Conservation (phyloP, 2,797 vertebrate species). For the Selene dorsalis region DNA sequence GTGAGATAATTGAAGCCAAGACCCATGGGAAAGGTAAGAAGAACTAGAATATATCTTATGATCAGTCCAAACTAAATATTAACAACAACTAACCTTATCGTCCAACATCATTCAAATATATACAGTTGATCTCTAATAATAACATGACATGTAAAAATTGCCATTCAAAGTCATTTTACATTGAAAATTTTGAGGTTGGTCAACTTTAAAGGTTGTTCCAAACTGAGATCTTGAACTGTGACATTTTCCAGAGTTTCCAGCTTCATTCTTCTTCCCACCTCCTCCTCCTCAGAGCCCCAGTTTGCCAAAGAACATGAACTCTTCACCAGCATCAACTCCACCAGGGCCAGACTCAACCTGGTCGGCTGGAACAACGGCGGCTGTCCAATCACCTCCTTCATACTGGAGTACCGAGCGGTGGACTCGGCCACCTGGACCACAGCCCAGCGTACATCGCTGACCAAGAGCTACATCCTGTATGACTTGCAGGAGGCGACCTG, state of each 20-base stretch:
- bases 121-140: no score
- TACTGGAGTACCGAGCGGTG: conserved; percentile 94
- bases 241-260: neutral
- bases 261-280: neutral
- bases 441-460: conserved; percentile 93
- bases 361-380: conserved; percentile 98
- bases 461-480: conserved; percentile 95
- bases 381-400: conserved; percentile 97
- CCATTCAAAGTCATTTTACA: neutral
- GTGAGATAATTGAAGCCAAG: conserved; percentile 99
- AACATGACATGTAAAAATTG: neutral
- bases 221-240: neutral
- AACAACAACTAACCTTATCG: no score
- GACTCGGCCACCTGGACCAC: conserved; percentile 94
- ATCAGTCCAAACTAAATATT: no score
- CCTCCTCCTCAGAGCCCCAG: conserved; percentile 89
- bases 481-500: conserved; percentile 97
- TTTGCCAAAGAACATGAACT: conserved; percentile 99
- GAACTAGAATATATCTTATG: neutral
- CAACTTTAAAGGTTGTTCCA: neutral
- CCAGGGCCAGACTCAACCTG: conserved; percentile 92
- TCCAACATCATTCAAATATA: no score
- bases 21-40: conserved; percentile 94
- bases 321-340: conserved; percentile 96
- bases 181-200: neutral